A percentile compares a stretch with the other conserved stretches of the same genome.
phyloP scores from a whole-genome alignment of 2,888 invertebrate species.

The Ypsolopha scabrella region DNA sequence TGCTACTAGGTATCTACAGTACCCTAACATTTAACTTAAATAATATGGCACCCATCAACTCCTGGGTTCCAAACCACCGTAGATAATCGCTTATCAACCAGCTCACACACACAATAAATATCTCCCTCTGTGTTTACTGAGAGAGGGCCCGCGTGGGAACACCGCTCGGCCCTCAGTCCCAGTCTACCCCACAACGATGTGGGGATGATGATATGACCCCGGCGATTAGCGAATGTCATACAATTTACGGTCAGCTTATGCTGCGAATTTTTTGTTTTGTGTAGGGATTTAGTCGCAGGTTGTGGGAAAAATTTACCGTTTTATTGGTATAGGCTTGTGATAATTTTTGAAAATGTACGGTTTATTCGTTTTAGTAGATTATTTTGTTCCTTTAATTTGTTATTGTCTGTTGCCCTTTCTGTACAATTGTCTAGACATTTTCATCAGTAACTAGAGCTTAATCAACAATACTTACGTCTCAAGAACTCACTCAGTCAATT shows the following conservation, averaged over 20 bases:
- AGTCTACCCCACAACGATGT: background rate
- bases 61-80: background rate
- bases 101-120: background rate
- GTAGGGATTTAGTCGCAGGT: background rate
- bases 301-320: background rate
- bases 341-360: no score
- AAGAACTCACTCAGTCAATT: no score
- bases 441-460: no score
- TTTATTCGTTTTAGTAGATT: no score
- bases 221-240: background rate
- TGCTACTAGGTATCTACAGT: no score
- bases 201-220: background rate
- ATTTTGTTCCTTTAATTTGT: no score
- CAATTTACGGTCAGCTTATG: background rate
- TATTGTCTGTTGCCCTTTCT: no score
- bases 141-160: conserved; percentile 5
- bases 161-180: background rate
- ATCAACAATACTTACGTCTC: no score
- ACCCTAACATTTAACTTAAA: no score
- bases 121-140: background rate
- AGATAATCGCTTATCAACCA: background rate
- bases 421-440: no score
- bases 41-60: background rate
- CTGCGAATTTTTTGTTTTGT: background rate
- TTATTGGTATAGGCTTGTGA: no score